Base-by-base conservation (phyloP, 2,888 invertebrate genomes). In the Smittia aterrima region DNA sequence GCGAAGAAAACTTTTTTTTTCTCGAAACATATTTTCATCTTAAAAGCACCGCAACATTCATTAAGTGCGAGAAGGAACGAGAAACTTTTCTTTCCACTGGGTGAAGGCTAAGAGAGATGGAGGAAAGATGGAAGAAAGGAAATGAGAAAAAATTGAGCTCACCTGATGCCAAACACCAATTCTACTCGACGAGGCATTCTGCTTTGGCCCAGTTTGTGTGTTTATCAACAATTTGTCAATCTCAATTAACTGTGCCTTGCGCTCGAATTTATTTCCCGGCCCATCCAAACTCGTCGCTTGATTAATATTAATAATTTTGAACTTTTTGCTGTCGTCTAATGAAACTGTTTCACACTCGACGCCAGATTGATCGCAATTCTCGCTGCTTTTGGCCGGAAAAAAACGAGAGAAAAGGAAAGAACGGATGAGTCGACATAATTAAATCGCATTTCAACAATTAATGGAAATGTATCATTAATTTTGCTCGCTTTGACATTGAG, bases 281-380 rank as follows among this genome's bases (percentile, higher is more conserved):
- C 16, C 70, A 54, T 7, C 67, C 66, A 66, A 25, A 66, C 7
- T 70, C 54, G 27, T 54, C 54, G 16, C 32, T 54, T 71, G 70
- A 71, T 71, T 71, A 25, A 71, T 71, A 27, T 71, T 71, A 71
- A 71, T 71, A 71, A 71, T 71, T 71, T 71, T 71, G 70, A 71
- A 54, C 70, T 71, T 71, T 71, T 71, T 68, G 47, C 47, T 68
- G 25, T 54, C 66, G 24, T n/a, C 27, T 71, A 71, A 54, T 54
- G 70, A 32, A 71, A 54, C 70, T 71, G 47, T 71, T 54, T 71
- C 70, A 54, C 54, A 54, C 54, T 71, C 70, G 70, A 16, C 47
- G 68, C 9, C 24, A 13, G 47, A 54, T 54, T 71, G 70, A 71
- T 71, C 70, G 54, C 68, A 68, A 47, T 47, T 68, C n/a, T 22